These are phyloP conservation scores for Perccottus glenii DNA, from an alignment of 2,113 vertebrate species.

Conservation along the genomic window DNA sequence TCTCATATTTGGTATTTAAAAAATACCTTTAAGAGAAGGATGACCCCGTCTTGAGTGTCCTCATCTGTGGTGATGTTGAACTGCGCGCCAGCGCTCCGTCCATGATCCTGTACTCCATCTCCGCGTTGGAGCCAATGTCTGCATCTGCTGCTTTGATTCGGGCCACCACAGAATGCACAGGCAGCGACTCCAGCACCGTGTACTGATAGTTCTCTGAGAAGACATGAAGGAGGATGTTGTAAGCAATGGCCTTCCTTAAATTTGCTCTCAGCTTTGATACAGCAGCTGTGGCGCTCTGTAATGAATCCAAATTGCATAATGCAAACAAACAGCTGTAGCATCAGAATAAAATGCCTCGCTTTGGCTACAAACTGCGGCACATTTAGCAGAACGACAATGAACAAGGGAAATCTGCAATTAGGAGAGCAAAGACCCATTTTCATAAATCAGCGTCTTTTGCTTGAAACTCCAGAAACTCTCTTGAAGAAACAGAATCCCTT, in stretches of 20 bases:
- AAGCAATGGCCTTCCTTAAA: conserved; percentile 42
- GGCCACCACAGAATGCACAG: conserved; percentile 88
- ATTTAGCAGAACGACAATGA: background rate
- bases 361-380: conserved; percentile 8
- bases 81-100: conserved; percentile 88
- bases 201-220: conserved; percentile 89
- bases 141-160: conserved; percentile 91
- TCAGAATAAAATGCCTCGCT: conserved; percentile 7
- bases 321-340: background rate
- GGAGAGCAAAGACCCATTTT: conserved; percentile 10
- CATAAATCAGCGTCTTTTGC: background rate
- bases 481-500: conserved; percentile 15
- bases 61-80: conserved; percentile 93
- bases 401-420: conserved; percentile 23
- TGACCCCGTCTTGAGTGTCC: conserved; percentile 91
- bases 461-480: background rate
- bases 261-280: conserved; percentile 49
- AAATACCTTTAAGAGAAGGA: conserved; percentile 89
- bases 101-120: conserved; percentile 96
- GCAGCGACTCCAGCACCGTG: conserved; percentile 89
- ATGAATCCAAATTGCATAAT: conserved; percentile 11
- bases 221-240: conserved; percentile 34
- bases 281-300: conserved; percentile 8
- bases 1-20: background rate
- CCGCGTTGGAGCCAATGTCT: conserved; percentile 89